Evolutionary conservation across 2,113 vertebrate genomes (phyloP), one percentile per base, ranked within the genome.

Genomic region (Pristiophorus japonicus): DNA sequence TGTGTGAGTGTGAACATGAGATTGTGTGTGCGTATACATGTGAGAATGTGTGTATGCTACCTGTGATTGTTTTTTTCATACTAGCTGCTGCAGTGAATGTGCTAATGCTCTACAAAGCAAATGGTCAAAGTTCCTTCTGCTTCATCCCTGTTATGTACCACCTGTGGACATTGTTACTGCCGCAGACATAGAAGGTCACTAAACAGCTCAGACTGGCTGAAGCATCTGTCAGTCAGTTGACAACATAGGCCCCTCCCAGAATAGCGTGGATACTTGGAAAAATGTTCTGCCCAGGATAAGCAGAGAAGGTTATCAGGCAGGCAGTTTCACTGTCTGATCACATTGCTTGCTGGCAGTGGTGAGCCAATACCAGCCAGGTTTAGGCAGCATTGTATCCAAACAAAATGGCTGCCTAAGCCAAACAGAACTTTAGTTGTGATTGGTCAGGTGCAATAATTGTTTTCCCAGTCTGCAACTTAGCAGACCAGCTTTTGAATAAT

Each of bases 161-260:
- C 10, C 87, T 66, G 10, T 67, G 63, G 92, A 38, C 92, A 8
- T 94, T 30, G 45, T 70, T 94, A 22, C 24, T 70, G 66, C 66
- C 27, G 16, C 66, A 51, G 45, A 62, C 93, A 70, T 94, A 70
- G 93, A 94, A 94, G 93, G 93, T 94, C 93, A 94, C 93, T 94
- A 94, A 94, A 51, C 27, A 34, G 65, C 24, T 70, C 38, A 66
- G 65, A 67, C 27, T 70, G 66, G 24, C 38, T 70, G 93, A 67
- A 94, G n/a, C 22, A 70, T 47, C 22, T 20, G 30, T 70, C 14
- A 70, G 3, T 42, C 42, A 27, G 10, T 88, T 51, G 47, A 2
- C 47, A 51, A 30, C 34, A 5, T 62, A 22, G 55, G 20, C n/a
- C 14, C 14, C 59, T 20, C 62, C 59, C 88, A 92, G 87, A 62